Evolutionary conservation across 2,888 invertebrate species (phyloP).

Genomic region (Micropterix aruncella): DNA sequence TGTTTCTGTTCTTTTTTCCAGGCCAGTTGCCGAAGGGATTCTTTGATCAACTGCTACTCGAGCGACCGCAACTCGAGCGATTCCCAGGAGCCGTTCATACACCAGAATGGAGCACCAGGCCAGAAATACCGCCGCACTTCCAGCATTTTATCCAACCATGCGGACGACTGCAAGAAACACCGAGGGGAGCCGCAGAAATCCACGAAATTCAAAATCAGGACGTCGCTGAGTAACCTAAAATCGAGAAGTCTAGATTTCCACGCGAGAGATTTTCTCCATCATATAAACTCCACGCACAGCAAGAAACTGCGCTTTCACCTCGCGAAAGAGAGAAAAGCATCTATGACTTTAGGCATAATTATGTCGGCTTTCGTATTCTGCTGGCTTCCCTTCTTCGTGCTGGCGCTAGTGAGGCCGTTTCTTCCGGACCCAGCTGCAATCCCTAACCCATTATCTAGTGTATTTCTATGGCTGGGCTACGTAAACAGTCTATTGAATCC

Average conservation of each 20-base stretch:
- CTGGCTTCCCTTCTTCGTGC: conserved; percentile 92
- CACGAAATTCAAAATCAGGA: conserved; percentile 28
- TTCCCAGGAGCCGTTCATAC: conserved; percentile 59
- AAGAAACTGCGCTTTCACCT: conserved; percentile 73
- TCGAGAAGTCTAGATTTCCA: conserved; percentile 31
- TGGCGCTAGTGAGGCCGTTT: conserved; percentile 83
- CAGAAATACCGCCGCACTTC: background rate
- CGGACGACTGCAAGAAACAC: conserved; percentile 18
- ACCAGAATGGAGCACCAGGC: conserved; percentile 16
- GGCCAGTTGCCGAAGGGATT: too few species aligned
- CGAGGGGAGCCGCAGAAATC: conserved; percentile 29
- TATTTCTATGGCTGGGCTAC: conserved; percentile 89
- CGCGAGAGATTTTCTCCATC: conserved; percentile 33
- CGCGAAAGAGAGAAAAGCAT: conserved; percentile 86
- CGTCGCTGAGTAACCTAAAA: conserved; percentile 33
- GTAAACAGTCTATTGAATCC: conserved; percentile 92
- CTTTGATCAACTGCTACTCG: too few species aligned
- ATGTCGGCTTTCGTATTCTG: conserved; percentile 91
- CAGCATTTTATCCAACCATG: conserved; percentile 7
- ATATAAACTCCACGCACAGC: conserved; percentile 54
- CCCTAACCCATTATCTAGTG: conserved; percentile 62
- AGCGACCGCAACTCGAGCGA: conserved; percentile 68
- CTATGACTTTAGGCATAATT: conserved; percentile 91
- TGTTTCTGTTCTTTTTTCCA: too few species aligned
- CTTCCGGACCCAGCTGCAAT: conserved; percentile 52